phyloP scores from a whole-genome alignment of 1,140 invertebrate genomes.

The Magallana angulata region DNA sequence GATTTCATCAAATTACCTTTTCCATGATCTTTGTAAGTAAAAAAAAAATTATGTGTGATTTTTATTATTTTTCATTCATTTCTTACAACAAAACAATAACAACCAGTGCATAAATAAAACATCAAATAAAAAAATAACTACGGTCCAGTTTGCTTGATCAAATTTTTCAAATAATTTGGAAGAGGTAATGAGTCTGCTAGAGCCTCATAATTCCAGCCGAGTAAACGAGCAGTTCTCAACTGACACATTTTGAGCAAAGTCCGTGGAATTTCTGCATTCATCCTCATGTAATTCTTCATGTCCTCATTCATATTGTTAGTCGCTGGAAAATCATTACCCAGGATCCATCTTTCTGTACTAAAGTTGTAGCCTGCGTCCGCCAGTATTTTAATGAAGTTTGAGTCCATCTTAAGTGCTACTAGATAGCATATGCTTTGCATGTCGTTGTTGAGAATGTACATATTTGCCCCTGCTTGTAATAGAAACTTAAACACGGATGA shows the following conservation, averaged over 20 bases:
- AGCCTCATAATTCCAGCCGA: background rate
- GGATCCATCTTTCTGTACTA: conserved; percentile 60
- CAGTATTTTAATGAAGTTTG: conserved; percentile 57
- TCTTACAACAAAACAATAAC: too few species aligned
- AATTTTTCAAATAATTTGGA: background rate
- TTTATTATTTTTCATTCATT: too few species aligned
- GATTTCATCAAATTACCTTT: too few species aligned
- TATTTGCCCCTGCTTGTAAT: conserved; percentile 64
- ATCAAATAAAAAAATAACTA: background rate
- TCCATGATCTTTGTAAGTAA: too few species aligned
- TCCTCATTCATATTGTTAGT: conserved; percentile 16
- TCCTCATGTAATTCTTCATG: conserved; percentile 14
- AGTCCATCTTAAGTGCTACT: conserved; percentile 61
- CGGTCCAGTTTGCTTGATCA: conserved; percentile 19
- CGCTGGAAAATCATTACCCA: conserved; percentile 49
- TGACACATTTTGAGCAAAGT: background rate
- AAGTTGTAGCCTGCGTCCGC: conserved; percentile 65
- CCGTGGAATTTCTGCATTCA: background rate
- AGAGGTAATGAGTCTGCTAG: conserved; percentile 6
- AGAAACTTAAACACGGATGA: conserved; percentile 67
- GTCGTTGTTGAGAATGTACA: conserved; percentile 57
- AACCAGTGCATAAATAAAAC: too few species aligned
- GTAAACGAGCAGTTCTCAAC: conserved; percentile 8
- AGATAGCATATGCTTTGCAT: conserved; percentile 64
- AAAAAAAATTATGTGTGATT: too few species aligned